Evolutionary conservation across 2,888 invertebrate species (phyloP).

Genomic region (Philhelius pedissequus): DNA sequence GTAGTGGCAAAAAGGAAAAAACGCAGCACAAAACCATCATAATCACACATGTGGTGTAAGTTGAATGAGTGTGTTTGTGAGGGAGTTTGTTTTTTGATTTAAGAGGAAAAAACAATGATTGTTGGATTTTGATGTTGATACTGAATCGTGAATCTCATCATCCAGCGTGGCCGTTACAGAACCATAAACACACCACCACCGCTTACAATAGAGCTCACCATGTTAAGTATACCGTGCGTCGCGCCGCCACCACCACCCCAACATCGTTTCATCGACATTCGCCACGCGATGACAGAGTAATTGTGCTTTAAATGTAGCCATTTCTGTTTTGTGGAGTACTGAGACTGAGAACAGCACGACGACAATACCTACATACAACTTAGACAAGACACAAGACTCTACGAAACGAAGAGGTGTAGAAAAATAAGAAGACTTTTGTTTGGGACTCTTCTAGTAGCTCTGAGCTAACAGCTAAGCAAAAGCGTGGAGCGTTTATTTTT

Average conservation of each 20-base stretch:
- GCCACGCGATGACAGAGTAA: constrained; percentile 55
- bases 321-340: constrained; percentile 35
- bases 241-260: not conserved
- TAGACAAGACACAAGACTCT: constrained; percentile 5
- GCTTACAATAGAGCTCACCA: not conserved
- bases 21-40: not conserved
- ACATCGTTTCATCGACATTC: constrained; percentile 28
- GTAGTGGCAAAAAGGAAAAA: not conserved
- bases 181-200: constrained; percentile 19
- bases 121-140: constrained; percentile 12
- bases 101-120: constrained; percentile 14
- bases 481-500: constrained; percentile 59
- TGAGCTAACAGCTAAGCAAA: constrained; percentile 4
- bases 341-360: not conserved
- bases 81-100: constrained; percentile 5
- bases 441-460: constrained; percentile 12
- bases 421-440: constrained; percentile 58
- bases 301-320: constrained; percentile 53
- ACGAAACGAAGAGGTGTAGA: constrained; percentile 2
- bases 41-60: constrained; percentile 6
- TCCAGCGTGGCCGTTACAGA: constrained; percentile 49
- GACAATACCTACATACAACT: constrained; percentile 8
- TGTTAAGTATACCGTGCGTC: no score
- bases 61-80: not conserved
- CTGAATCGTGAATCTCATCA: constrained; percentile 50